phyloP scores from a whole-genome alignment of 2,888 invertebrate genomes.

The Heteromyza rotundicornis region DNA sequence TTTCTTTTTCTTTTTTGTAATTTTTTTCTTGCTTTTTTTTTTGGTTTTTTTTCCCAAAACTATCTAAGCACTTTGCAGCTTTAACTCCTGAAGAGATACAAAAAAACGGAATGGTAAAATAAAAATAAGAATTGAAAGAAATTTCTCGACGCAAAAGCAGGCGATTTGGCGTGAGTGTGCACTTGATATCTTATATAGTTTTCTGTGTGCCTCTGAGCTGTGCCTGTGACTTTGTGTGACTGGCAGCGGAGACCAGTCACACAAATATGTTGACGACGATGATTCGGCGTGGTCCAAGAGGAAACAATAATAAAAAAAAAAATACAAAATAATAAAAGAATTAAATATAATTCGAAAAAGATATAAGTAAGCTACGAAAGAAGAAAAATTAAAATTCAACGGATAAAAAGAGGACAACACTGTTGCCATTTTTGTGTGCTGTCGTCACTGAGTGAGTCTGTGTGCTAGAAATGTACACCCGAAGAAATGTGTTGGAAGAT shows the following conservation, averaged over 20 bases:
- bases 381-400: neutral
- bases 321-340: neutral
- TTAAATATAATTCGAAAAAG: neutral
- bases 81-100: too few relatives aligned
- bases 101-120: neutral
- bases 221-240: neutral
- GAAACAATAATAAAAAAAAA: neutral
- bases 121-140: neutral
- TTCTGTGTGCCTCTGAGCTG: neutral
- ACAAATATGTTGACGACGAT: neutral
- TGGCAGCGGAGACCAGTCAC: neutral
- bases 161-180: neutral
- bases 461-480: constrained; percentile 1
- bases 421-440: neutral
- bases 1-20: neutral
- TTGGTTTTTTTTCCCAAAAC: neutral
- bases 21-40: neutral
- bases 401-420: constrained; percentile 44
- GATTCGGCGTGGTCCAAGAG: neutral
- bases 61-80: neutral
- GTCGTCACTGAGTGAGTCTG: neutral
- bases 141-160: neutral
- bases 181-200: constrained; percentile 4
- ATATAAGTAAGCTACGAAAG: neutral
- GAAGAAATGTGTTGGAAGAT: too few relatives aligned